Conservation (phyloP, 2,888 invertebrate genomes). For the Operophtera brumata region DNA sequence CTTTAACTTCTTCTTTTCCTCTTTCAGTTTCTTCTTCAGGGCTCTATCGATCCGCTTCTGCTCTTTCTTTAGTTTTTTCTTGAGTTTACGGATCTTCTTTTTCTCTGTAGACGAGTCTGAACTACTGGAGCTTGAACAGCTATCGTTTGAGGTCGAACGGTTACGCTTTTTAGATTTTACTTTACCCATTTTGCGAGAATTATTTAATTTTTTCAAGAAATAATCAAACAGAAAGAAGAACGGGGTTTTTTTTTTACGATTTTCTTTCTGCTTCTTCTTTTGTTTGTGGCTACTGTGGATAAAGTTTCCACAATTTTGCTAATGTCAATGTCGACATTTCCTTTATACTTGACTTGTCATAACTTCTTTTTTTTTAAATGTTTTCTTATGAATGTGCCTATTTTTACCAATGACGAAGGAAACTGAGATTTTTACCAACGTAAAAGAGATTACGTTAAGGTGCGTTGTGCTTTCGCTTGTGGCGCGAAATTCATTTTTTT, state of each 20-base stretch:
- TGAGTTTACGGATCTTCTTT: constrained; percentile 76
- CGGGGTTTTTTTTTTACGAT: background rate
- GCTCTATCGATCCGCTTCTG: constrained; percentile 77
- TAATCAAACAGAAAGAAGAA: background rate
- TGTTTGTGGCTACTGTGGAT: too few relatives aligned
- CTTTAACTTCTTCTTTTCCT: constrained; percentile 66
- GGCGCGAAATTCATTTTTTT: too few relatives aligned
- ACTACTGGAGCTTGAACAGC: constrained; percentile 66
- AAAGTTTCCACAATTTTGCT: too few relatives aligned
- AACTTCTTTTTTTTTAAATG: too few relatives aligned
- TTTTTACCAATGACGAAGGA: too few relatives aligned
- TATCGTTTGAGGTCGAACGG: constrained; percentile 49
- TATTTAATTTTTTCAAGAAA: background rate
- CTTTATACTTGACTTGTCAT: too few relatives aligned
- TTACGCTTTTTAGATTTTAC: constrained; percentile 68
- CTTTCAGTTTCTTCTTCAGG: constrained; percentile 76
- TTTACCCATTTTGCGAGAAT: constrained; percentile 57
- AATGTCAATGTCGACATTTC: too few relatives aligned
- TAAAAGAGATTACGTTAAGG: too few relatives aligned
- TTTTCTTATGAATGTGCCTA: too few relatives aligned
- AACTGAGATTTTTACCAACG: too few relatives aligned
- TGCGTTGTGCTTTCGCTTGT: too few relatives aligned
- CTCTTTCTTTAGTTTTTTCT: constrained; percentile 79
- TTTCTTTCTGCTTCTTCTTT: background rate
- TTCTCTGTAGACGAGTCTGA: constrained; percentile 73